A percentile compares a stretch with the other conserved stretches of the same genome.
Evolutionary conservation across 2,113 vertebrate species (phyloP).

Genomic region (Calidris pugnax): DNA sequence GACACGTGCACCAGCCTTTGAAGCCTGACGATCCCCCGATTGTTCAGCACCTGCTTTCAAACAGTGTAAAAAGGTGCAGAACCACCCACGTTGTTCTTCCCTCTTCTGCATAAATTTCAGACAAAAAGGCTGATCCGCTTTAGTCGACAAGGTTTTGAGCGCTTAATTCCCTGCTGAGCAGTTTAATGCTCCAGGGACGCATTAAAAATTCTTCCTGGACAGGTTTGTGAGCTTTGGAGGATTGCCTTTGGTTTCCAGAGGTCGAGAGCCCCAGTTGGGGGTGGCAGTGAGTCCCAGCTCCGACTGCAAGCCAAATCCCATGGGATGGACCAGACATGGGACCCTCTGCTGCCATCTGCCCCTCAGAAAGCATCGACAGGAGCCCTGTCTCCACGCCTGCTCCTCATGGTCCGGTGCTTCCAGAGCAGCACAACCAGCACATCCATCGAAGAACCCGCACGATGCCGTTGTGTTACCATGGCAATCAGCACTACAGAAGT

Average conservation of each 20-base stretch:
- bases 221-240: neutral
- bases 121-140: neutral
- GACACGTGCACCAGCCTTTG: rapidly evolving
- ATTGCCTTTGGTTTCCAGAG: neutral
- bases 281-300: neutral
- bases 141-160: neutral
- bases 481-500: neutral
- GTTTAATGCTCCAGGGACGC: neutral
- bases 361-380: rapidly evolving
- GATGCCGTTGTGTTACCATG: neutral
- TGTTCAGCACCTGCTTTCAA: neutral
- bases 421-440: neutral
- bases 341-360: rapidly evolving
- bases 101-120: neutral
- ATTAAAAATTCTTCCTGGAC: neutral
- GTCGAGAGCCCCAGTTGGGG: rapidly evolving
- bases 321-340: rapidly evolving
- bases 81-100: rapidly evolving
- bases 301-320: neutral
- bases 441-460: rapidly evolving
- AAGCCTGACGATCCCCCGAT: rapidly evolving
- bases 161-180: neutral
- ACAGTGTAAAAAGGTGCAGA: neutral
- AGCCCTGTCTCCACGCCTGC: neutral
- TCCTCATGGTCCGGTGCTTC: neutral